A percentile compares a stretch with the other conserved stretches of the same genome.
Evolutionary conservation across 2,113 vertebrate genomes (phyloP).

Genomic region (Melozone crissalis): DNA sequence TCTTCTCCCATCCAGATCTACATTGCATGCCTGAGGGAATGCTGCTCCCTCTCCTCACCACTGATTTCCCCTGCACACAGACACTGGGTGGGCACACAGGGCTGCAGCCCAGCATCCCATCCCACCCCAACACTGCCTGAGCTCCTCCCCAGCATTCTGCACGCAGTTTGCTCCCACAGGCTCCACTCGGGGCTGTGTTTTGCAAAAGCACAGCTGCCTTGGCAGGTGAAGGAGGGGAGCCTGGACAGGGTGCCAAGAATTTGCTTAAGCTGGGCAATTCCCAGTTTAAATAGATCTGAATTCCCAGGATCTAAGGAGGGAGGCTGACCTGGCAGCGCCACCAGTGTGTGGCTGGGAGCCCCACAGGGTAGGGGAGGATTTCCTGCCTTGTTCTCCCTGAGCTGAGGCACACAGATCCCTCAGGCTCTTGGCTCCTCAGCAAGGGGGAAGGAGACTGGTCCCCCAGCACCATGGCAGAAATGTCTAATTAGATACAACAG

Average conservation of each 20-base stretch:
- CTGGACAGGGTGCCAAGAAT: rapidly evolving
- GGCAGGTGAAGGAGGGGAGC: background rate
- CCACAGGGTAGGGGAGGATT: rapidly evolving
- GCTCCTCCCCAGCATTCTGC: background rate
- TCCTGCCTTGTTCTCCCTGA: rapidly evolving
- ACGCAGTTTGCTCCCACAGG: background rate
- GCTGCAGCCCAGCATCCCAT: background rate
- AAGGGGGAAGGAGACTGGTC: background rate
- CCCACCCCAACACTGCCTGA: background rate
- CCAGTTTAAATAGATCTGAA: background rate
- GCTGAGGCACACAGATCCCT: background rate
- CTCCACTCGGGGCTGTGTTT: background rate
- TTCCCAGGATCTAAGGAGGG: background rate
- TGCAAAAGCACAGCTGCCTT: background rate
- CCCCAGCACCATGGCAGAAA: background rate
- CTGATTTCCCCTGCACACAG: background rate
- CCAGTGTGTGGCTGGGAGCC: background rate
- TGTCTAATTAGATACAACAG: slow-evolving; percentile 3
- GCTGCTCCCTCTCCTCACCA: background rate
- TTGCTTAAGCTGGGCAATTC: background rate
- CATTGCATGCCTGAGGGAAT: background rate
- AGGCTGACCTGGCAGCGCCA: background rate
- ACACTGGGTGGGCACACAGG: background rate
- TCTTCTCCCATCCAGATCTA: background rate
- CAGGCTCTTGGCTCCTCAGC: rapidly evolving